Conservation (phyloP, 2,888 invertebrate genomes). For the Macrophya alboannulata region DNA sequence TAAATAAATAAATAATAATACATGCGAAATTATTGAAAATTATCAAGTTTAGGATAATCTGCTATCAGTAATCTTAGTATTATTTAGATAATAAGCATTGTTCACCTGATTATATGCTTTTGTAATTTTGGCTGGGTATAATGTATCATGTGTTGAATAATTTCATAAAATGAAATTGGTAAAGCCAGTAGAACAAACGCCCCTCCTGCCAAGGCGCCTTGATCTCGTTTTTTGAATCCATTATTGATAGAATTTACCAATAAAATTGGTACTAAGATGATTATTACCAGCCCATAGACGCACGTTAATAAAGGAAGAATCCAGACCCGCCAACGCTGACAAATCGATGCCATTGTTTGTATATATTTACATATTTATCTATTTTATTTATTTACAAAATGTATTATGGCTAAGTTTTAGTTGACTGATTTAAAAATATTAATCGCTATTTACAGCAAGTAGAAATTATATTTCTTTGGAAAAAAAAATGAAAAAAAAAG, state of each 20-base stretch:
- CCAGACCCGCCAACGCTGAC: slow-evolving; percentile 91
- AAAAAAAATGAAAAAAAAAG: too few species aligned
- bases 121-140: slow-evolving; percentile 96
- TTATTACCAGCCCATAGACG: slow-evolving; percentile 90
- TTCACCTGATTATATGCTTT: slow-evolving; percentile 94
- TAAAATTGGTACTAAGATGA: slow-evolving; percentile 92
- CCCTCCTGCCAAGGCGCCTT: slow-evolving; percentile 92
- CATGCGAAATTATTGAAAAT: slow-evolving; percentile 50
- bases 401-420: background rate
- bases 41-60: too few species aligned
- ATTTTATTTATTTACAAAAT: background rate
- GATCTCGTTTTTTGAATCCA: slow-evolving; percentile 90
- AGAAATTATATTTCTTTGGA: background rate
- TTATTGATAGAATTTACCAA: slow-evolving; percentile 90
- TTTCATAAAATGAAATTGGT: slow-evolving; percentile 97
- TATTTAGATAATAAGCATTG: background rate
- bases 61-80: too few species aligned
- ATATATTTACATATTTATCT: slow-evolving; percentile 38
- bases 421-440: background rate
- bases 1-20: slow-evolving; percentile 51
- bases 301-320: slow-evolving; percentile 92
- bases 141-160: slow-evolving; percentile 95
- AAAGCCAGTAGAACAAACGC: slow-evolving; percentile 95
- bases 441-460: background rate
- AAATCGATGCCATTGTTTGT: slow-evolving; percentile 74